A percentile compares a stretch with the other conserved stretches of the same genome.
phyloP scores from a whole-genome alignment of 2,888 invertebrate genomes.

The Ophion ellenae region DNA sequence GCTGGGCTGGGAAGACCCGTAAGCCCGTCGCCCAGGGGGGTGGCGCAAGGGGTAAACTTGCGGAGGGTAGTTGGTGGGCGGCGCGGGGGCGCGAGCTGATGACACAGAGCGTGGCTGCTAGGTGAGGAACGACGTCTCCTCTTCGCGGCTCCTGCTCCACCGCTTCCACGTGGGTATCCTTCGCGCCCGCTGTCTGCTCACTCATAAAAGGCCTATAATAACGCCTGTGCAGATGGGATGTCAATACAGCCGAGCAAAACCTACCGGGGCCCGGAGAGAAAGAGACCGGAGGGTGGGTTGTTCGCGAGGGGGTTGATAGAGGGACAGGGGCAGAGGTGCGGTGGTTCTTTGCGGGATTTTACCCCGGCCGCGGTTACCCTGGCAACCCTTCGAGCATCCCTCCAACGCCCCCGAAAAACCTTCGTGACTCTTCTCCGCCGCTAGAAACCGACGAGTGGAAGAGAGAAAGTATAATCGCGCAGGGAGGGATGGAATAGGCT shows the following conservation, averaged over 20 bases:
- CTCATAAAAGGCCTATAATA: conserved; percentile 77
- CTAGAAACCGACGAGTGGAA: conserved; percentile 61
- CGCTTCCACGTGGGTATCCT: conserved; percentile 32
- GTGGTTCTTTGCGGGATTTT: conserved; percentile 83
- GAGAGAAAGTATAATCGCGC: conserved; percentile 58
- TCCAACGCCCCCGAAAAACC: conserved; percentile 68
- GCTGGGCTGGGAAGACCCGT: not conserved
- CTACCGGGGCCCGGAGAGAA: conserved; percentile 30
- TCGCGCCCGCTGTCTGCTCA: conserved; percentile 65
- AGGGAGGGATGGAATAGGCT: conserved; percentile 72
- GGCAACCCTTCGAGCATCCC: conserved; percentile 76
- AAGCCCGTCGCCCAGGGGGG: conserved; percentile 19
- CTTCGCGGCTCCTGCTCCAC: conserved; percentile 4
- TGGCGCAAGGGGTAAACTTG: conserved; percentile 13
- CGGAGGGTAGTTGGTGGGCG: conserved; percentile 5
- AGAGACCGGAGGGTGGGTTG: not conserved
- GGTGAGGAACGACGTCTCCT: conserved; percentile 26
- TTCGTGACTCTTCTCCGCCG: conserved; percentile 36
- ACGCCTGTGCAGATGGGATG: conserved; percentile 78
- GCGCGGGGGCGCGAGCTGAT: conserved; percentile 23
- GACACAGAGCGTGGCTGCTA: conserved; percentile 25
- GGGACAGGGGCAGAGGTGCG: conserved; percentile 70
- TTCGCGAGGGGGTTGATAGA: not conserved
- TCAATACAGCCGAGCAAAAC: conserved; percentile 75
- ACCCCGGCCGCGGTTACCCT: conserved; percentile 82